These are phyloP conservation scores for Chaenodraco wilsoni DNA, from an alignment of 2,797 vertebrate genomes.

Conservation along the genomic window DNA sequence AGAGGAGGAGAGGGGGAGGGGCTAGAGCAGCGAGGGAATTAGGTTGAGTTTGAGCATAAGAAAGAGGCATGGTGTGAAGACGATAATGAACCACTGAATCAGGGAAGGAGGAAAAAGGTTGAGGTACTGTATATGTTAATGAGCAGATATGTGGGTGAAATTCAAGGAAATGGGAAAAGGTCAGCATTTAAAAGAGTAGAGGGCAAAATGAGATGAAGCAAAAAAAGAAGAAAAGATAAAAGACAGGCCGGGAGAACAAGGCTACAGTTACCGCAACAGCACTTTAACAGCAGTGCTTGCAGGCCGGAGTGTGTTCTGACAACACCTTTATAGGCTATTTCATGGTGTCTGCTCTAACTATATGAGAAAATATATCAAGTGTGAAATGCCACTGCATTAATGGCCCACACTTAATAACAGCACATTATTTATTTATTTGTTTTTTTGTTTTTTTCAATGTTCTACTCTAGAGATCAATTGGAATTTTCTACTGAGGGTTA, in stretches of 20 bases:
- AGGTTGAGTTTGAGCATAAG: slow-evolving; percentile 35
- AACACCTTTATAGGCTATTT: slow-evolving; percentile 67
- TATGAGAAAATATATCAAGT: slow-evolving; percentile 52
- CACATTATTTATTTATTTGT: slow-evolving; percentile 22
- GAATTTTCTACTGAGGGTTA: background rate
- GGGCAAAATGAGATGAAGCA: slow-evolving; percentile 6
- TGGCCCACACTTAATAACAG: slow-evolving; percentile 38
- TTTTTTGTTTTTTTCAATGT: slow-evolving; percentile 26
- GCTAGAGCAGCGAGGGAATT: slow-evolving; percentile 12
- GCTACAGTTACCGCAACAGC: slow-evolving; percentile 34
- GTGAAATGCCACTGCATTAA: slow-evolving; percentile 55
- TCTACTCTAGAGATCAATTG: slow-evolving; percentile 26
- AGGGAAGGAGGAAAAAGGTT: slow-evolving; percentile 23
- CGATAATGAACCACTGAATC: slow-evolving; percentile 32
- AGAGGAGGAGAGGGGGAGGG: slow-evolving; percentile 13
- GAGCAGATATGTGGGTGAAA: background rate
- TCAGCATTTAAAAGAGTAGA: slow-evolving; percentile 20
- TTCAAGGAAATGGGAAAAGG: background rate
- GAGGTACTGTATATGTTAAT: slow-evolving; percentile 19
- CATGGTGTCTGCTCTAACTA: slow-evolving; percentile 62
- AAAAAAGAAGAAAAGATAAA: background rate
- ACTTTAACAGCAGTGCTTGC: slow-evolving; percentile 23
- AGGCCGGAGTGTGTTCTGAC: slow-evolving; percentile 50
- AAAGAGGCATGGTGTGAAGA: slow-evolving; percentile 8
- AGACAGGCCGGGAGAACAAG: background rate